phyloP scores from a whole-genome alignment of 2,888 invertebrate genomes.

The Acrobasis suavella region DNA sequence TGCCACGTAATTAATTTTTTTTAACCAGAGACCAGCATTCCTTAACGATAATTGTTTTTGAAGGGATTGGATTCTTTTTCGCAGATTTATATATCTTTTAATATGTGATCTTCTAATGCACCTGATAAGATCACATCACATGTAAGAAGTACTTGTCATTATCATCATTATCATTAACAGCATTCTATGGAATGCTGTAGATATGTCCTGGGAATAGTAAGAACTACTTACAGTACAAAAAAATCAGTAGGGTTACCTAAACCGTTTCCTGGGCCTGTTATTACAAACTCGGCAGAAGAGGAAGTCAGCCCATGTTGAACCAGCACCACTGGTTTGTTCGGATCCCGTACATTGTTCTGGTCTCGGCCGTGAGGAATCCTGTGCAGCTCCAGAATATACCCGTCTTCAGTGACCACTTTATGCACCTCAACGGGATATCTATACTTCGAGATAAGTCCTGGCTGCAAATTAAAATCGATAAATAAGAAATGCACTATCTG shows the following conservation, averaged over 20 bases:
- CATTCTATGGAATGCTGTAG: too few species aligned
- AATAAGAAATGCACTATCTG: not conserved
- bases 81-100: too few species aligned
- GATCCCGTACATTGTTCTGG: constrained; percentile 40
- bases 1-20: too few species aligned
- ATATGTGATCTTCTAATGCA: too few species aligned
- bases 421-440: constrained; percentile 42
- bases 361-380: constrained; percentile 45
- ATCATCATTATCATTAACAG: too few species aligned
- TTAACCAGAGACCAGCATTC: too few species aligned
- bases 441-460: constrained; percentile 57
- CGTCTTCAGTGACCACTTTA: constrained; percentile 55
- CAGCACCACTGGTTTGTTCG: constrained; percentile 76
- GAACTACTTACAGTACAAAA: too few species aligned
- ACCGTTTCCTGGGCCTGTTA: constrained; percentile 84
- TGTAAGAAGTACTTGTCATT: too few species aligned
- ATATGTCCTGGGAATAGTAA: too few species aligned
- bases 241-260: constrained; percentile 67
- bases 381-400: constrained; percentile 58
- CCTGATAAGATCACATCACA: too few species aligned
- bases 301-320: constrained; percentile 86
- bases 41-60: too few species aligned
- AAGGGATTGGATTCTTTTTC: too few species aligned
- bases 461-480: constrained; percentile 35
- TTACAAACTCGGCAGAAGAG: constrained; percentile 86